phyloP scores from a whole-genome alignment of 1,140 invertebrate genomes.

The Leptinotarsa lineolata region DNA sequence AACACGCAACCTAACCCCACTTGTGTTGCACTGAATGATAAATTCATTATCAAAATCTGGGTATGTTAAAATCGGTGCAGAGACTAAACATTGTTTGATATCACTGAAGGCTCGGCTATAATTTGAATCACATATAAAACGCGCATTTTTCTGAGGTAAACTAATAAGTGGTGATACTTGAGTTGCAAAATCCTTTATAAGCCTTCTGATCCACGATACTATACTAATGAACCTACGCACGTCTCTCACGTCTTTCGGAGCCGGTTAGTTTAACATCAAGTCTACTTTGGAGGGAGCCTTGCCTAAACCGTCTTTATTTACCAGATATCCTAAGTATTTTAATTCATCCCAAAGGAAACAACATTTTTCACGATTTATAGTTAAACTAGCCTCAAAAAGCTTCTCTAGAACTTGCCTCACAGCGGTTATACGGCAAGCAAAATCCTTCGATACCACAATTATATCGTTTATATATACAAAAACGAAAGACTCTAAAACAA shows the following conservation, averaged over 20 bases:
- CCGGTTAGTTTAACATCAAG: constrained; percentile 49
- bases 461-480: too few relatives aligned
- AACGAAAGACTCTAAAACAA: too few relatives aligned
- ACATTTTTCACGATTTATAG: constrained; percentile 16
- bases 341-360: neutral
- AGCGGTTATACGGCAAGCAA: constrained; percentile 26
- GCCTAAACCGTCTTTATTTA: constrained; percentile 7
- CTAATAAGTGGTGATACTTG: constrained; percentile 34
- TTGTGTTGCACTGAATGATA: constrained; percentile 43
- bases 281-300: constrained; percentile 17
- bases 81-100: neutral
- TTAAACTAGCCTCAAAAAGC: neutral
- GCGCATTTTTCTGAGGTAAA: constrained; percentile 38
- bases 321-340: constrained; percentile 19
- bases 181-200: constrained; percentile 15
- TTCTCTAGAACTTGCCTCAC: neutral
- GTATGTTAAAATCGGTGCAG: constrained; percentile 22
- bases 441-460: too few relatives aligned
- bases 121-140: neutral
- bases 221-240: constrained; percentile 27
- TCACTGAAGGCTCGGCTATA: constrained; percentile 3
- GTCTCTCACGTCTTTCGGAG: constrained; percentile 38
- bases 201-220: constrained; percentile 27
- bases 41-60: constrained; percentile 33
- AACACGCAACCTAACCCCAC: constrained; percentile 40